These are phyloP conservation scores for Diabrotica undecimpunctata DNA, from an alignment of 1,140 invertebrate species.

Conservation along the genomic window DNA sequence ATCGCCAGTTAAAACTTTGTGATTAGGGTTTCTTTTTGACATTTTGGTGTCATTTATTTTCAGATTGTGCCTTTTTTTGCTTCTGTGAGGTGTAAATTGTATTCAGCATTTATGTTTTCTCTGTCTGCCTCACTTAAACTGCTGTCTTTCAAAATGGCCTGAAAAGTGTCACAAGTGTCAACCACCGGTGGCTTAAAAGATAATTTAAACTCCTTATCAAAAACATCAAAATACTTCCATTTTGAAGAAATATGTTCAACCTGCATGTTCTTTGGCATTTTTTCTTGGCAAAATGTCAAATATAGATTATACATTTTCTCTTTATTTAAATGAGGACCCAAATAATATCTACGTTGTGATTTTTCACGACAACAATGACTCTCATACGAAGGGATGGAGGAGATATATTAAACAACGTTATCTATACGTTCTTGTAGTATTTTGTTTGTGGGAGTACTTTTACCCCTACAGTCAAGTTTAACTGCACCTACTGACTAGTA, in stretches of 20 bases:
- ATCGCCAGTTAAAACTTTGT: slow-evolving; percentile 4
- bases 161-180: not conserved
- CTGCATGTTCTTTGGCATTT: not conserved
- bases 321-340: not conserved
- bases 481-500: not conserved
- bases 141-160: not conserved
- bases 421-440: not conserved
- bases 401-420: not conserved
- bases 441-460: not conserved
- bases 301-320: not conserved
- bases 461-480: not conserved
- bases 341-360: not conserved
- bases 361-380: not conserved
- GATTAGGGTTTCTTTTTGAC: not conserved
- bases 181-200: slow-evolving; percentile 6
- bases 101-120: slow-evolving; percentile 8
- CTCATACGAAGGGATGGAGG: not conserved
- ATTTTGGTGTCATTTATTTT: slow-evolving; percentile 5
- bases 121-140: not conserved
- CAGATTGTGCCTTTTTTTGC: not conserved
- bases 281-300: not conserved
- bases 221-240: not conserved
- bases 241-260: not conserved
- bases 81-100: not conserved
- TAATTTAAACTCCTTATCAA: slow-evolving; percentile 3